These are phyloP conservation scores for Ischnus inquisitorius DNA, from an alignment of 2,888 invertebrate genomes.

Conservation along the genomic window DNA sequence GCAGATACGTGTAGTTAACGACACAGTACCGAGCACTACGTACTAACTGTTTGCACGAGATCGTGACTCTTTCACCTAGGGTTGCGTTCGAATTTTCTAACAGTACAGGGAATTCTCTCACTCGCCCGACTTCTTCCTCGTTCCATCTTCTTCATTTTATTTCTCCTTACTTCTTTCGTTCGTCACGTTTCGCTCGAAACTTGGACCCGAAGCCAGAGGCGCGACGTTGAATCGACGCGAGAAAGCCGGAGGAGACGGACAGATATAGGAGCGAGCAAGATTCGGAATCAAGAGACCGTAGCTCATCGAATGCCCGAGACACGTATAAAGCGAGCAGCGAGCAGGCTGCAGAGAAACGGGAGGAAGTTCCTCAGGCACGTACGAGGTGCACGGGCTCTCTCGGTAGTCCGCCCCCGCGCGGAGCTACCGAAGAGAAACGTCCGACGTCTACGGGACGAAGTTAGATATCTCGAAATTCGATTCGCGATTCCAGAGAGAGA, in stretches of 20 bases:
- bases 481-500: conserved; percentile 57
- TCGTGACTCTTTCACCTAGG: conserved; percentile 37
- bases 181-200: conserved; percentile 58
- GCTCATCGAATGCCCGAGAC: conserved; percentile 67
- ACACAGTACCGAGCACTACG: background rate
- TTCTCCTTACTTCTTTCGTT: conserved; percentile 45
- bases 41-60: conserved; percentile 36
- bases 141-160: conserved; percentile 15
- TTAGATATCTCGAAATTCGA: conserved; percentile 62
- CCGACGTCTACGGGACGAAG: conserved; percentile 35
- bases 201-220: conserved; percentile 32
- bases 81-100: conserved; percentile 36
- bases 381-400: conserved; percentile 47
- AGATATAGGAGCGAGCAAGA: conserved; percentile 37
- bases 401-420: conserved; percentile 14
- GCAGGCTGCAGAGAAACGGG: conserved; percentile 24
- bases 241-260: background rate
- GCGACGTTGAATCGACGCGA: conserved; percentile 37
- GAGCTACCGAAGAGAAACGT: conserved; percentile 27
- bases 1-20: conserved; percentile 15
- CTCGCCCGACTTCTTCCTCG: background rate
- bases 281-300: conserved; percentile 56
- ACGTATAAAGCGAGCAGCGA: conserved; percentile 52
- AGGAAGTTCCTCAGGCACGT: conserved; percentile 63
- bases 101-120: conserved; percentile 23